Conservation (phyloP, 1,140 invertebrate species). For the Tribolium castaneum region DNA sequence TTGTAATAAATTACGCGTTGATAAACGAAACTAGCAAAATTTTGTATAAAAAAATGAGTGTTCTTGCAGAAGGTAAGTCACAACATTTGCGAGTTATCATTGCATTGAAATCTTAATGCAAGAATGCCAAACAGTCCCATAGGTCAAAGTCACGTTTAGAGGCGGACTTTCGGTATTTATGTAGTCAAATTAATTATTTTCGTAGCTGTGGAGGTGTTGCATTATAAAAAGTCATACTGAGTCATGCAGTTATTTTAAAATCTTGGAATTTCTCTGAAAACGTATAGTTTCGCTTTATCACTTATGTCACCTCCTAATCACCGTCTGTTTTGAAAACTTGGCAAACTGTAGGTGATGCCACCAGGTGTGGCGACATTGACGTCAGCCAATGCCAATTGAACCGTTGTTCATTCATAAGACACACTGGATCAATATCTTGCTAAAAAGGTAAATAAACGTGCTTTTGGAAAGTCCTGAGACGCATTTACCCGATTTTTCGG, state of each 20-base stretch:
- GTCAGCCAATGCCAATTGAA: conserved; percentile 16
- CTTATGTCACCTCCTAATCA: background rate
- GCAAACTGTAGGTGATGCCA: conserved; percentile 10
- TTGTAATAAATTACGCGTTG: background rate
- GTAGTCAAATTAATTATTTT: background rate
- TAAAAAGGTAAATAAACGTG: background rate
- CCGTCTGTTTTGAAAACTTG: conserved; percentile 11
- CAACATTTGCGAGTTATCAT: background rate
- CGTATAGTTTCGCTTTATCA: background rate
- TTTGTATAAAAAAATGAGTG: background rate
- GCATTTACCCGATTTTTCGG: background rate
- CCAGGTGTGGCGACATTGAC: conserved; percentile 30
- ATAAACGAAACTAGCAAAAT: background rate
- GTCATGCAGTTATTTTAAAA: background rate
- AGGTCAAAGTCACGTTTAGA: conserved; percentile 17
- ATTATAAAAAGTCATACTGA: background rate
- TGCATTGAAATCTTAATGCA: background rate
- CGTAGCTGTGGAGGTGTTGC: background rate
- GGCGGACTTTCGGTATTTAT: conserved; percentile 7
- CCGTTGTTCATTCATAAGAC: conserved; percentile 21
- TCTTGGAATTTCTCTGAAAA: background rate
- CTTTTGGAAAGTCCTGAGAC: background rate
- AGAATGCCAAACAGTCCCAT: background rate
- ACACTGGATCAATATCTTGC: background rate
- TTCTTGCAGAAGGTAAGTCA: background rate